phyloP scores from a whole-genome alignment of 64 coral and sea anemone species.

The Hydrozoanthus tunicans region DNA sequence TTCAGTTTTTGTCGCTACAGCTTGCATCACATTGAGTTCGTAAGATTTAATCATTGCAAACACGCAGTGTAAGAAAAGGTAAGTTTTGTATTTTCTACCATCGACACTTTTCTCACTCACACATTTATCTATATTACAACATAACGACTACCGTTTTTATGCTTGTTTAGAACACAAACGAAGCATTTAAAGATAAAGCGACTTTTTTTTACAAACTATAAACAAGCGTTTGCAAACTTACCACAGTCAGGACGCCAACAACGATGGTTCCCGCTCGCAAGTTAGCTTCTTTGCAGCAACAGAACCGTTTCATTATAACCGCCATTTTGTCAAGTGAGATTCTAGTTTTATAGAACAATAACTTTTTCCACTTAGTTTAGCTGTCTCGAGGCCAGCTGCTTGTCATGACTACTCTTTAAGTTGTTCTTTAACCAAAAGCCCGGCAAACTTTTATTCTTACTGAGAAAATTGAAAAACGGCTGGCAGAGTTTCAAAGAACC shows the following conservation, averaged over 20 bases:
- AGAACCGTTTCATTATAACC: slow-evolving; percentile 39
- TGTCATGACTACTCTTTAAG: slow-evolving; percentile 38
- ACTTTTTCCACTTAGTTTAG: neutral
- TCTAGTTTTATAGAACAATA: neutral
- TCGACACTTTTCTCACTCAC: too few species aligned
- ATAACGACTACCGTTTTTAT: neutral
- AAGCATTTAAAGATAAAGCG: neutral
- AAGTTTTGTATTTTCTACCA: neutral
- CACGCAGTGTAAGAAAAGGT: neutral
- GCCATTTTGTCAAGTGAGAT: slow-evolving; percentile 48
- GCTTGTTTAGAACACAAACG: neutral
- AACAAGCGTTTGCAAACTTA: neutral
- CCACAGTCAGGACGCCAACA: slow-evolving; percentile 17
- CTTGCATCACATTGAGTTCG: neutral
- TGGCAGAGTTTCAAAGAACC: too few species aligned
- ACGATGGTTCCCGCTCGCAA: slow-evolving; percentile 10
- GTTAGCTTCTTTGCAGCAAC: slow-evolving; percentile 31
- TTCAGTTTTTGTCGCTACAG: neutral
- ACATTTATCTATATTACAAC: too few species aligned
- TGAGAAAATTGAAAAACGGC: too few species aligned
- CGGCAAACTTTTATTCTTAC: too few species aligned
- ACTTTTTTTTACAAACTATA: neutral
- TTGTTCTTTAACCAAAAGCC: too few species aligned
- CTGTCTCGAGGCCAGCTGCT: neutral
- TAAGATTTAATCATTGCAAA: too few species aligned